Evolutionary conservation across 2,797 vertebrate species (phyloP).

Genomic region (Aphelocoma californica): DNA sequence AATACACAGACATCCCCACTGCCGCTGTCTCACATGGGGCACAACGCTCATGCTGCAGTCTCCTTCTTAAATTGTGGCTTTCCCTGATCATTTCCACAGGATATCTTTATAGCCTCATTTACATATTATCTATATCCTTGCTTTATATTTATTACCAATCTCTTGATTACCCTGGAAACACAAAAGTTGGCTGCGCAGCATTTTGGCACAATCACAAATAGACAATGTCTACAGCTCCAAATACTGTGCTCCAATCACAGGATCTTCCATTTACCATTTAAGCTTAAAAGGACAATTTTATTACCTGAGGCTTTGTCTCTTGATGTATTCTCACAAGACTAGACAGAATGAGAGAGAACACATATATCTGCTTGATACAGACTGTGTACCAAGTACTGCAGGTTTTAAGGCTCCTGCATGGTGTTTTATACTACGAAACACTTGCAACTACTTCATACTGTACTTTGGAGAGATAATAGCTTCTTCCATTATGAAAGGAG

Average conservation of each 20-base stretch:
- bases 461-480: not conserved
- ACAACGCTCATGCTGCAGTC: not conserved
- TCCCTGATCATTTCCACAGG: not conserved
- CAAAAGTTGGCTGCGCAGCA: not conserved
- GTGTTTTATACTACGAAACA: not conserved
- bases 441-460: not conserved
- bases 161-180: not conserved
- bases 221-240: not conserved
- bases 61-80: not conserved
- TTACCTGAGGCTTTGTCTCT: not conserved
- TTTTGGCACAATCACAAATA: not conserved
- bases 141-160: not conserved
- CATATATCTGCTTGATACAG: not conserved
- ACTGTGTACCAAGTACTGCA: not conserved
- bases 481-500: not conserved
- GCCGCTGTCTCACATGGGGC: fast-evolving
- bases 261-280: not conserved
- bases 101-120: not conserved
- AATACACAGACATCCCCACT: not conserved
- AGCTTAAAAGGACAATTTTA: not conserved
- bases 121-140: not conserved
- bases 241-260: not conserved
- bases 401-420: not conserved
- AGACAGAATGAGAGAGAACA: not conserved
- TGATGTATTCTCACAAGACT: not conserved